phyloP scores from a whole-genome alignment of 2,888 invertebrate species.

The Steinernema scapterisci region DNA sequence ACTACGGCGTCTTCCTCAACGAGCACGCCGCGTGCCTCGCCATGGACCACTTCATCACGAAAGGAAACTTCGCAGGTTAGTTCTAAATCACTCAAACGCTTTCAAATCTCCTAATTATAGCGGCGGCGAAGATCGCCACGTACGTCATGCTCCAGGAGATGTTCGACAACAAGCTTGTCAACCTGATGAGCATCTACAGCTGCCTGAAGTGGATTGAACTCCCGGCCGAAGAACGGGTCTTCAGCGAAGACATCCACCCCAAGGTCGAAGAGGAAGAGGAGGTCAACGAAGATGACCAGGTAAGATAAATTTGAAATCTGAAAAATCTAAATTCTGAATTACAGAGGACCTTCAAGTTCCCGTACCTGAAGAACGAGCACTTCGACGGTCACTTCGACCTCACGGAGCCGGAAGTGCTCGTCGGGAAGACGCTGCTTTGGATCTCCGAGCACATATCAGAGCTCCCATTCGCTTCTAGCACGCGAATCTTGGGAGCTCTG shows the following conservation, averaged over 20 bases:
- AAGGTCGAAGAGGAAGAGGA: constrained; percentile 44
- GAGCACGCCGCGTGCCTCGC: constrained; percentile 79
- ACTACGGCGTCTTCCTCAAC: constrained; percentile 91
- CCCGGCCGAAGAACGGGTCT: constrained; percentile 46
- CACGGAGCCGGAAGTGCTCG: constrained; percentile 75
- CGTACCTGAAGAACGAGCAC: constrained; percentile 80
- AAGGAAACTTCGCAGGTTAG: constrained; percentile 66
- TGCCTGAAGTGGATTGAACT: constrained; percentile 56
- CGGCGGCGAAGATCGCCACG: constrained; percentile 79
- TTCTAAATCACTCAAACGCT: neutral
- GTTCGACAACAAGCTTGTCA: constrained; percentile 53
- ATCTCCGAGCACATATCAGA: constrained; percentile 45
- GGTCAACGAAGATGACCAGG: constrained; percentile 63
- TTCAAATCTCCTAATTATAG: constrained; percentile 54
- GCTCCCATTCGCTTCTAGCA: neutral
- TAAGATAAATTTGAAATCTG: constrained; percentile 49
- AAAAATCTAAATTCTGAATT: constrained; percentile 29
- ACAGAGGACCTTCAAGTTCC: constrained; percentile 77
- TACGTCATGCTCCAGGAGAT: constrained; percentile 77
- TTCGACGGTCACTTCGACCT: constrained; percentile 90
- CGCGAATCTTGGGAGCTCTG: constrained; percentile 15
- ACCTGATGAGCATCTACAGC: constrained; percentile 43
- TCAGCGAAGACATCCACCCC: constrained; percentile 42
- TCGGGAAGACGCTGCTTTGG: constrained; percentile 80
- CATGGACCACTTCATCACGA: constrained; percentile 77